phyloP scores from a whole-genome alignment of 1,140 invertebrate species.

The Delia radicum region DNA sequence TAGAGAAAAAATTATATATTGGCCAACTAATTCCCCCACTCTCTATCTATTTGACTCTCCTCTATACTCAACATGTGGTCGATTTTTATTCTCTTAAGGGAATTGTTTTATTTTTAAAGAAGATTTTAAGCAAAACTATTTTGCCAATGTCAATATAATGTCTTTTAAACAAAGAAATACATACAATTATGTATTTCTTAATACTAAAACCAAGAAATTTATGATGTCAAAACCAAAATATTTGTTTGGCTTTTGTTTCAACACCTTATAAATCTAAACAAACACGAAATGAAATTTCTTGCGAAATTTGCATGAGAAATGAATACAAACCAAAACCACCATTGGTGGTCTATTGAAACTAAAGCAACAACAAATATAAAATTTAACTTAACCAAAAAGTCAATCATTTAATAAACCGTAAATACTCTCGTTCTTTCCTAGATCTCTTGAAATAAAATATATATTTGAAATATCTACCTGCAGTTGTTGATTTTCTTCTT shows the following conservation, averaged over 20 bases:
- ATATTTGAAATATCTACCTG: background rate
- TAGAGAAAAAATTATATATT: too few species aligned
- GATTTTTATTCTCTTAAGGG: background rate
- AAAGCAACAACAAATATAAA: background rate
- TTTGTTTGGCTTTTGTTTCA: background rate
- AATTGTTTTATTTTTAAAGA: background rate
- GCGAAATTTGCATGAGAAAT: background rate
- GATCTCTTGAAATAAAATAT: background rate
- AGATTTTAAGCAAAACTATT: too few species aligned
- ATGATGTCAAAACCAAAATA: slow-evolving; percentile 12
- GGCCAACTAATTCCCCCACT: background rate
- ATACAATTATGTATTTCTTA: background rate
- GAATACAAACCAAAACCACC: background rate
- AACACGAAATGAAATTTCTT: background rate
- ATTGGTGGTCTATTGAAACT: background rate
- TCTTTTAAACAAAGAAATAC: background rate
- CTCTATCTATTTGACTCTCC: background rate
- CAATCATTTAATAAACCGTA: slow-evolving; percentile 11
- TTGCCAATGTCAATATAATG: background rate
- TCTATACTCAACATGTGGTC: slow-evolving; percentile 6
- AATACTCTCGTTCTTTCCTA: background rate
- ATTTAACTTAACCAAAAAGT: background rate
- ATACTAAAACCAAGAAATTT: background rate
- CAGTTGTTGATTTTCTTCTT: background rate
- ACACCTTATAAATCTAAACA: background rate